Percentiles rank a stretch among this genome's conserved stretches.
phyloP scores from a whole-genome alignment of 64 coral and sea anemone genomes.

The Montipora sp. region DNA sequence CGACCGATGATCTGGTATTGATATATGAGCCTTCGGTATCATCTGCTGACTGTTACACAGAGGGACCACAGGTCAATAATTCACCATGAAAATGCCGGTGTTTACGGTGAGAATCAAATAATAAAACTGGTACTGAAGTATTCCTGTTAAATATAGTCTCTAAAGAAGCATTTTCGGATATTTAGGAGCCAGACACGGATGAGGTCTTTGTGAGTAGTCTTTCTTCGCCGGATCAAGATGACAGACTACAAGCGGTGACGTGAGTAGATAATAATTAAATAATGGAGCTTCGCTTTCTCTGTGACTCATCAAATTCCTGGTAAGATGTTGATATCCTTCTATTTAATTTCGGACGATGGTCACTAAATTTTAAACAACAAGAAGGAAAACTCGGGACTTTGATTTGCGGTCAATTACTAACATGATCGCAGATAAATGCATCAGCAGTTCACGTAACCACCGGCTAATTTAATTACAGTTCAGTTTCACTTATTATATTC shows the following conservation, averaged over 20 bases:
- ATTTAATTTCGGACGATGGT: too few species aligned
- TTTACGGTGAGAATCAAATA: constrained; percentile 71
- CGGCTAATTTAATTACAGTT: too few species aligned
- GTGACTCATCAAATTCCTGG: too few species aligned
- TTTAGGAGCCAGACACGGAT: constrained; percentile 84
- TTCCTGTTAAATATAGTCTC: neutral
- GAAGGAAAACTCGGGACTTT: too few species aligned
- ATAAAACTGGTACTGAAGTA: neutral
- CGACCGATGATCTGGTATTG: neutral
- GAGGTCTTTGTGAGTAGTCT: constrained; percentile 73
- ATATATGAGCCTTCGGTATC: neutral
- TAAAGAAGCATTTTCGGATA: constrained; percentile 8
- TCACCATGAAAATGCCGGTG: constrained; percentile 93
- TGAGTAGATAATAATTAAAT: constrained; percentile 11
- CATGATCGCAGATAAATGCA: too few species aligned
- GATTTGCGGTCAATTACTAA: too few species aligned
- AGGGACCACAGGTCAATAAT: neutral
- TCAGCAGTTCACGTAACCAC: too few species aligned
- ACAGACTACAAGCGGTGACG: constrained; percentile 89
- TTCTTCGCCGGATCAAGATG: constrained; percentile 63
- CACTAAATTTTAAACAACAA: too few species aligned
- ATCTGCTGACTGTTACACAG: neutral
- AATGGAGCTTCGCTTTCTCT: too few species aligned
- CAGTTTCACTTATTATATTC: too few species aligned
- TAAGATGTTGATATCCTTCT: too few species aligned